These are phyloP conservation scores for Hemibagrus guttatus DNA, from an alignment of 2,797 vertebrate genomes.

Conservation along the genomic window DNA sequence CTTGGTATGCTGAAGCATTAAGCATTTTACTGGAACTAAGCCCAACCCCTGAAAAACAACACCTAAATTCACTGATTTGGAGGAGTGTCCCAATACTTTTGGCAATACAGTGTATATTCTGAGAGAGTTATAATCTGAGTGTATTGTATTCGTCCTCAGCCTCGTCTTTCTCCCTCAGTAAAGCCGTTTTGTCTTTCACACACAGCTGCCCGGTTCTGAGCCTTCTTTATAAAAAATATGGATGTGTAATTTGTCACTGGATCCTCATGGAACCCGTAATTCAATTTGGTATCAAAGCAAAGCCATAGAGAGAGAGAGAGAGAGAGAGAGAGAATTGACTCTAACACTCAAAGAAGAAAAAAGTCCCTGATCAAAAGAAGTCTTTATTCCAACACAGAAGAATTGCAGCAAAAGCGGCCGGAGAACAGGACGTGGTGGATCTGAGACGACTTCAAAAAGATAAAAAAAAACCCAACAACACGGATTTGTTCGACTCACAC, in stretches of 20 bases:
- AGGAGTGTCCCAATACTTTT: too few relatives aligned
- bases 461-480: conserved; percentile 1
- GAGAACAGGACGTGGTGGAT: conserved; percentile 54
- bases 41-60: too few relatives aligned
- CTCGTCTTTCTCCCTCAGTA: conserved; percentile 41
- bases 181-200: conserved; percentile 37
- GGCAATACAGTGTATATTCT: too few relatives aligned
- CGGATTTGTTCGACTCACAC: neutral
- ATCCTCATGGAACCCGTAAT: conserved; percentile 58
- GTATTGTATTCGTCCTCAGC: neutral
- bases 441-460: conserved; percentile 51
- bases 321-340: conserved; percentile 11
- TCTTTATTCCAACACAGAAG: conserved; percentile 57
- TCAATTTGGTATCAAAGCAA: conserved; percentile 65
- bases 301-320: conserved; percentile 24
- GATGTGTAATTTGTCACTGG: conserved; percentile 60
- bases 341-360: conserved; percentile 38
- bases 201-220: conserved; percentile 47
- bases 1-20: too few relatives aligned
- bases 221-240: conserved; percentile 58
- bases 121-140: too few relatives aligned
- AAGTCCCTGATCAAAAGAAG: conserved; percentile 59
- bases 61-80: too few relatives aligned
- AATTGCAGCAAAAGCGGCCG: conserved; percentile 48
- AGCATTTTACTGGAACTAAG: too few relatives aligned